Conservation (phyloP, 2,113 vertebrate genomes). For the Prionailurus bengalensis region DNA sequence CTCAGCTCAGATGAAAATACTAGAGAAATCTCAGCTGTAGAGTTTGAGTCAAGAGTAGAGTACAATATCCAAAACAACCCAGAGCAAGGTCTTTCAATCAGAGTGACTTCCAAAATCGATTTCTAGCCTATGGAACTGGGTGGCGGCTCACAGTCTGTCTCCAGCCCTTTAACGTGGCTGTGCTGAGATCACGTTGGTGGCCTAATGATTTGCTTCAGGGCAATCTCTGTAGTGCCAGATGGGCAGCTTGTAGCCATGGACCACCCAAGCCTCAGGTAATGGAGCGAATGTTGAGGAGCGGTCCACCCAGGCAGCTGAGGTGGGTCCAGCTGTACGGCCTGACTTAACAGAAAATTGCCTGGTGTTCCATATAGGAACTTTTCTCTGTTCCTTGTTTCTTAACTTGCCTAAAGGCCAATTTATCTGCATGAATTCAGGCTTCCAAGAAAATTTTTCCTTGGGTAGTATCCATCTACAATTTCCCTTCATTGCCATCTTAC, state of each 20-base stretch:
- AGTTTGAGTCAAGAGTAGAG: not conserved
- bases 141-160: not conserved
- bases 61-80: not conserved
- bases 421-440: constrained; percentile 53
- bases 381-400: constrained; percentile 54
- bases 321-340: not conserved
- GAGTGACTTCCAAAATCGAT: not conserved
- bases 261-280: not conserved
- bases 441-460: constrained; percentile 64
- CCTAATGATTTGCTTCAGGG: not conserved
- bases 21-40: not conserved
- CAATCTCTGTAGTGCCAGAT: not conserved
- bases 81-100: not conserved
- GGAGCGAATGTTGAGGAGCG: not conserved
- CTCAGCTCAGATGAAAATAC: not conserved
- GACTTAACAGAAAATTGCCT: not conserved
- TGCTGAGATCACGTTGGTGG: not conserved
- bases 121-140: too few species aligned
- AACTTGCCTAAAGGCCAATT: constrained; percentile 49
- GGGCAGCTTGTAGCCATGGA: not conserved
- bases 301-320: not conserved
- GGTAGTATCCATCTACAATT: constrained; percentile 62
- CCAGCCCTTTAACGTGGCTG: not conserved
- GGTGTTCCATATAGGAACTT: constrained; percentile 31
- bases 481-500: constrained; percentile 58